Base-by-base conservation (phyloP, 2,797 vertebrate genomes). In the Darevskia mixta region DNA sequence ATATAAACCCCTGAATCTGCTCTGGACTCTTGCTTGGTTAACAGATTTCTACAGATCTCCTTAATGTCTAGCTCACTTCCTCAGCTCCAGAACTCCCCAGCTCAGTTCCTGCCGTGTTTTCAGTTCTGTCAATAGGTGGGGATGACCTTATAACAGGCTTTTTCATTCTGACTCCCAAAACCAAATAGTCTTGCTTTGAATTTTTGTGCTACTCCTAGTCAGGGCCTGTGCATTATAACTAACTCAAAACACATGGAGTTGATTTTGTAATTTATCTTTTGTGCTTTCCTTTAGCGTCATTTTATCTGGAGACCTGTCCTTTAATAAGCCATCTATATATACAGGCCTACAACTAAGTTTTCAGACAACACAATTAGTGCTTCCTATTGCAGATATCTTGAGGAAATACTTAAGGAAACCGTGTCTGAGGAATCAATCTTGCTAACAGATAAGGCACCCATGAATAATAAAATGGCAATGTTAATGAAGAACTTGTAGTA, bases 401-500 rank as follows among this genome's bases (percentile, higher is more conserved):
- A 90, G 86, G 72, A 89, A 88, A 79, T 79, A 10, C 66, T 94
- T 88, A 88, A 89, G 43, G 3, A 87, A 69, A 84, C 72, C 45
- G 77, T 89, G 27, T 41, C 80, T 85, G 86, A 85, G 82, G 86
- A 93, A 93, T 92, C 84, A 90, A 87, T 93, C 83, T 89, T 88
- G 49, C 69, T 55, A 91, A 85, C 45, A 84, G 78, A 82, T 76
- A 89, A 87, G 55, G 89, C 94, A 92, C 81, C 81, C 83, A 75
- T 58, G 32, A 83, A 67, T 83, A 92, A 90, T 87, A 78, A 94
- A 92, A 78, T 32, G 92, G 79, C 72, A 83, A 73, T 82, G 69
- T 90, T 89, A 94, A 95, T 90, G 93, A 94, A 82, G 80, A 90
- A 67, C 1, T 90, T 90, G 61, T 38, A 79, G 41, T 73, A 92